A percentile compares a stretch with the other conserved stretches of the same genome.
phyloP scores from a whole-genome alignment of 1,140 invertebrate genomes.

The Agrypnia vestita region DNA sequence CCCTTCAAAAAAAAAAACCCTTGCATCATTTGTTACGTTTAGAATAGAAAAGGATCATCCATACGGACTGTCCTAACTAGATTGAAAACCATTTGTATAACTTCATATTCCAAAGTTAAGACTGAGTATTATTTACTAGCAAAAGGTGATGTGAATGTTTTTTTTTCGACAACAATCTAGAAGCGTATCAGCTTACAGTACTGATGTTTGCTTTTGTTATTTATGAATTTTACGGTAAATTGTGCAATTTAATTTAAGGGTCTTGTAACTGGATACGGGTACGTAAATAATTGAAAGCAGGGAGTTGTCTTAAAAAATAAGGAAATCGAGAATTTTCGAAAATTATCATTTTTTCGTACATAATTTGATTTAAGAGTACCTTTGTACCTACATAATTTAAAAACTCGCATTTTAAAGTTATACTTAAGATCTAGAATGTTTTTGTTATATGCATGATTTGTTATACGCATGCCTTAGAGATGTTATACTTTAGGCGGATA shows the following conservation, averaged over 20 bases:
- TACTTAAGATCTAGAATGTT: too few relatives aligned
- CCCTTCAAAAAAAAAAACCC: slow-evolving; percentile 40
- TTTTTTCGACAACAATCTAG: neutral
- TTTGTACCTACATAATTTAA: too few relatives aligned
- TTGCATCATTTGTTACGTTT: slow-evolving; percentile 39
- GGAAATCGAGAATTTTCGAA: too few relatives aligned
- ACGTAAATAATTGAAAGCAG: slow-evolving; percentile 9
- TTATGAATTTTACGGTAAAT: slow-evolving; percentile 43
- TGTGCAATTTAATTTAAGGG: slow-evolving; percentile 32
- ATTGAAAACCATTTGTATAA: neutral
- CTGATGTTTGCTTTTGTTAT: neutral
- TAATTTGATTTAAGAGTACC: too few relatives aligned
- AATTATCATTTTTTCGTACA: too few relatives aligned
- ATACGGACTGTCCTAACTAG: neutral
- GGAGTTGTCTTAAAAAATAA: too few relatives aligned
- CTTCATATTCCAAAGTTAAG: slow-evolving; percentile 10
- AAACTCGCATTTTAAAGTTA: too few relatives aligned
- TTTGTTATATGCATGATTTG: too few relatives aligned
- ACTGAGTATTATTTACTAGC: neutral
- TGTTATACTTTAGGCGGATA: too few relatives aligned
- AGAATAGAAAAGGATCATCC: slow-evolving; percentile 15
- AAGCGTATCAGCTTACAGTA: slow-evolving; percentile 7
- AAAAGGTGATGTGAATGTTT: neutral
- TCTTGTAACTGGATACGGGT: slow-evolving; percentile 5
- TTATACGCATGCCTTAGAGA: too few relatives aligned